phyloP scores from a whole-genome alignment of 2,797 vertebrate species.

The Varecia variegata region DNA sequence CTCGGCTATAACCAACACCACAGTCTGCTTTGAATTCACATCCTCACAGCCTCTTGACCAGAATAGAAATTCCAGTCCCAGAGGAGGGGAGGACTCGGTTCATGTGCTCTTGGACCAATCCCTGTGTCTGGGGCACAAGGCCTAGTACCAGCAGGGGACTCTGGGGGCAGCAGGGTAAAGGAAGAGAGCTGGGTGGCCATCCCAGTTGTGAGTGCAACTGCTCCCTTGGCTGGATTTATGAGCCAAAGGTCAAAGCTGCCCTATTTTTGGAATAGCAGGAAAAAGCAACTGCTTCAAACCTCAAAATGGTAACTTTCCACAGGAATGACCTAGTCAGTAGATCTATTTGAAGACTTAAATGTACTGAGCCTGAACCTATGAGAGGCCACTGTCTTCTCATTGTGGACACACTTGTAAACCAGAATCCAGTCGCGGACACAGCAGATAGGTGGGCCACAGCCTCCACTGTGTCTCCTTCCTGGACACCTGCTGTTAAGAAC shows the following conservation, averaged over 20 bases:
- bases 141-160: background rate
- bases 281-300: background rate
- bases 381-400: background rate
- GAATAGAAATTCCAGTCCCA: background rate
- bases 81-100: too few relatives aligned
- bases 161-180: background rate
- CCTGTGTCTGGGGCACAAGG: background rate
- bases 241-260: background rate
- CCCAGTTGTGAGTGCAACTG: background rate
- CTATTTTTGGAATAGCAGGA: constrained; percentile 38
- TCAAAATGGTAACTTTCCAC: background rate
- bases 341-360: background rate
- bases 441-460: fast-evolving
- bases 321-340: background rate
- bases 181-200: background rate
- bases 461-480: background rate
- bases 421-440: fast-evolving
- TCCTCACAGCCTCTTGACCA: background rate
- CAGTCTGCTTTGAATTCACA: background rate
- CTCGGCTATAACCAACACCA: background rate
- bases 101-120: background rate
- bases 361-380: background rate
- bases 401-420: background rate
- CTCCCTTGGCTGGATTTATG: background rate
- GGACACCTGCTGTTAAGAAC: background rate